phyloP scores from a whole-genome alignment of 2,113 vertebrate genomes.

The Syngnathoides biaculeatus region DNA sequence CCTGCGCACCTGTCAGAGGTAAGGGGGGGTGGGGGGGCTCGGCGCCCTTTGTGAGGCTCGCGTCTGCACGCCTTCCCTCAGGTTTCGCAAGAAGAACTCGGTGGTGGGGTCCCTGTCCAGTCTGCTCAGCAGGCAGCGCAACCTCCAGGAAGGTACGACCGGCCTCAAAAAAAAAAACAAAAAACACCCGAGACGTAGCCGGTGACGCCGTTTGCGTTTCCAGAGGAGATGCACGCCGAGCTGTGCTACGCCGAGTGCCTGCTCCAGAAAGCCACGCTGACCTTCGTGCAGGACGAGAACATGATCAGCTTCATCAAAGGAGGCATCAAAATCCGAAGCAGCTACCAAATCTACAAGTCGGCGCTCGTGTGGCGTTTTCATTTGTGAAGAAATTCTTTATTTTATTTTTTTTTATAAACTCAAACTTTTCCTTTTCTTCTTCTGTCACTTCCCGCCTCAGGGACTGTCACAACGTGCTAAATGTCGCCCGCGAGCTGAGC shows the following conservation, averaged over 20 bases:
- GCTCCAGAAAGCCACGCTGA: constrained; percentile 92
- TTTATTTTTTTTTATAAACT: too few species aligned
- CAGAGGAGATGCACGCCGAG: constrained; percentile 98
- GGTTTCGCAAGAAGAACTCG: constrained; percentile 87
- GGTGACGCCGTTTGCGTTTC: constrained; percentile 23
- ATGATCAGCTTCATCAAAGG: constrained; percentile 99
- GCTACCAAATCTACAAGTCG: constrained; percentile 98
- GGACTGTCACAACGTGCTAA: constrained; percentile 86
- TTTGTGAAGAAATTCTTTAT: too few species aligned
- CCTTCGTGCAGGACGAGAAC: constrained; percentile 97
- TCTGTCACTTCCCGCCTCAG: constrained; percentile 49
- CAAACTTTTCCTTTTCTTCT: background rate
- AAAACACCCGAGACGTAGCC: background rate
- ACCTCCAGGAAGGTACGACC: constrained; percentile 83
- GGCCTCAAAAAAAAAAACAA: too few species aligned
- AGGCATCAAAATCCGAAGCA: constrained; percentile 92
- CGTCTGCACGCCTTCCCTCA: constrained; percentile 41
- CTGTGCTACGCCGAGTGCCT: constrained; percentile 97
- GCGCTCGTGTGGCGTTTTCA: constrained; percentile 46
- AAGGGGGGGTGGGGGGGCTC: constrained; percentile 55
- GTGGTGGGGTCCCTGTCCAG: constrained; percentile 87
- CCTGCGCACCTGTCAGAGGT: constrained; percentile 94
- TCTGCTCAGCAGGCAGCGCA: constrained; percentile 84
- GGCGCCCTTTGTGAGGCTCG: background rate
- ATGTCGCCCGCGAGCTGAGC: constrained; percentile 71